phyloP scores from a whole-genome alignment of 2,797 vertebrate genomes.

The Pitangus sulphuratus region DNA sequence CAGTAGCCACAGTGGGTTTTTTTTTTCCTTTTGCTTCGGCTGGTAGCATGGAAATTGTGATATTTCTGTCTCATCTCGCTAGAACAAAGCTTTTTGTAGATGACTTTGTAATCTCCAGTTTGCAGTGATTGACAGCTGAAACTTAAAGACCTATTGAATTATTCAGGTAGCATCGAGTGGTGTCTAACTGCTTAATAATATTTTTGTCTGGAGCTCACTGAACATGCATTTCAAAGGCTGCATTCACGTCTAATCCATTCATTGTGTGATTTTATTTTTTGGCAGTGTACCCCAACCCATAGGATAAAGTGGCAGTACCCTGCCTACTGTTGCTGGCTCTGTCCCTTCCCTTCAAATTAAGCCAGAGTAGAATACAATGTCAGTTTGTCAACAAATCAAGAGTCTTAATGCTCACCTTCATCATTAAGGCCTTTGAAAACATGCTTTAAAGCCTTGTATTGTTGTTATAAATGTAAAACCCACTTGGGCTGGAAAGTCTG shows the following conservation, averaged over 20 bases:
- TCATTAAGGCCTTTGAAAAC: not conserved
- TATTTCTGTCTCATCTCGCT: conserved; percentile 27
- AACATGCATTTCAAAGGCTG: not conserved
- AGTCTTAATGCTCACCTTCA: not conserved
- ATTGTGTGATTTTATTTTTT: not conserved
- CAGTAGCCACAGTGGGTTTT: not conserved
- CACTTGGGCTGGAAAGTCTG: not conserved
- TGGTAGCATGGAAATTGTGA: not conserved
- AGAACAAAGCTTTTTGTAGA: conserved; percentile 22
- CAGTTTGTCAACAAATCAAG: not conserved
- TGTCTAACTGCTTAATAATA: not conserved
- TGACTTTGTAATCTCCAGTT: not conserved
- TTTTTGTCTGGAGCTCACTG: conserved; percentile 13
- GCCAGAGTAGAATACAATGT: not conserved
- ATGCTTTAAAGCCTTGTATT: not conserved
- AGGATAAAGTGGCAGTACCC: not conserved
- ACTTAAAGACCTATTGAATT: conserved; percentile 8
- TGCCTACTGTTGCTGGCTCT: not conserved
- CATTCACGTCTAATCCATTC: not conserved
- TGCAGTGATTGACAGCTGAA: not conserved
- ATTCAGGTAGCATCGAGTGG: conserved; percentile 21
- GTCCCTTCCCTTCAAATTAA: not conserved
- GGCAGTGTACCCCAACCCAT: not conserved
- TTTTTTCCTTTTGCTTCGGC: not conserved
- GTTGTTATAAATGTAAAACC: not conserved